Evolutionary conservation across 2,113 vertebrate species (phyloP).

Genomic region (Macrotis lagotis): DNA sequence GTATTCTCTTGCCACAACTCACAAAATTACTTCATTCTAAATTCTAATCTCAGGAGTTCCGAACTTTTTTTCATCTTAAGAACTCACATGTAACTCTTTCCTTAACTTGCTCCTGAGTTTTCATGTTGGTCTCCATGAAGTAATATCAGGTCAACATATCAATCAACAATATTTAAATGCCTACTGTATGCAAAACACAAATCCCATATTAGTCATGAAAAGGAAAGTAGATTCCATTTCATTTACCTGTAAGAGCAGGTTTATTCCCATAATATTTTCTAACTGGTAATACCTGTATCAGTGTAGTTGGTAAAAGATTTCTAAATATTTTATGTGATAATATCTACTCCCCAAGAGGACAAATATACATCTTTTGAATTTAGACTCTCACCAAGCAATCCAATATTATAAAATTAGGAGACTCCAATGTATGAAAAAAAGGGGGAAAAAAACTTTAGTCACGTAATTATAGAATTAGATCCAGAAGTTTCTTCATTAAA

Average conservation of each 20-base stretch:
- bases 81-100: neutral
- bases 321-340: neutral
- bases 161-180: neutral
- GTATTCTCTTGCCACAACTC: neutral
- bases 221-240: neutral
- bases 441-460: no score
- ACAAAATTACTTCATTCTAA: slow-evolving; percentile 37
- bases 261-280: neutral
- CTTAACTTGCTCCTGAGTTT: slow-evolving; percentile 1
- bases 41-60: neutral
- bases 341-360: neutral
- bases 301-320: neutral
- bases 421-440: no score
- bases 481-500: no score
- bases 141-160: neutral
- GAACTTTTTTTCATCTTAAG: neutral
- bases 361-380: slow-evolving; percentile 8
- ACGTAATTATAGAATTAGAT: no score
- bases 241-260: neutral
- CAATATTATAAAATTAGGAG: no score
- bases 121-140: slow-evolving; percentile 19
- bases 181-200: neutral
- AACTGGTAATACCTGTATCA: neutral
- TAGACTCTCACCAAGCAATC: no score
- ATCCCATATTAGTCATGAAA: neutral